phyloP scores from a whole-genome alignment of 1,140 invertebrate species.

The Mactra quadrangularis region DNA sequence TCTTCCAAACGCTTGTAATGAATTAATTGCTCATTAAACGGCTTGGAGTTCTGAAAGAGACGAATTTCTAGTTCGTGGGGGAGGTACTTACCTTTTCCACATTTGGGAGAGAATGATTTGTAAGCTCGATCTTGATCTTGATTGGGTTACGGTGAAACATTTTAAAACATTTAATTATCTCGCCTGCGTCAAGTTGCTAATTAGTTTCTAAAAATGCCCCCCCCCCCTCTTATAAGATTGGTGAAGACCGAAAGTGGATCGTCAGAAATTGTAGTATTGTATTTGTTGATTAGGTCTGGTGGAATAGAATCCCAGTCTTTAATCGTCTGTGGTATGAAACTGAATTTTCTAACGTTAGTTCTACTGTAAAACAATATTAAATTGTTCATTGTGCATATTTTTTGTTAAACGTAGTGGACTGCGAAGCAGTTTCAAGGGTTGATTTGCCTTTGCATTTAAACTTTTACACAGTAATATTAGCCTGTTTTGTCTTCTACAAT shows the following conservation, averaged over 20 bases:
- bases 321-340: not conserved
- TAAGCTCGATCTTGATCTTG: constrained; percentile 25
- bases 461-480: not conserved
- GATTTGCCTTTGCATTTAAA: not conserved
- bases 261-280: not conserved
- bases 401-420: too few relatives aligned
- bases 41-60: too few relatives aligned
- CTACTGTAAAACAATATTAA: constrained; percentile 2
- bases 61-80: too few relatives aligned
- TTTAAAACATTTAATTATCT: too few relatives aligned
- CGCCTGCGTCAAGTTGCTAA: not conserved
- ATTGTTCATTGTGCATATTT: not conserved
- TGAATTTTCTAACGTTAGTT: not conserved
- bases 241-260: not conserved
- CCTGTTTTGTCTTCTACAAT: too few relatives aligned
- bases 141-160: constrained; percentile 19
- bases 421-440: not conserved
- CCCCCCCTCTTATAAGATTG: not conserved
- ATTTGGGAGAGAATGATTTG: too few relatives aligned
- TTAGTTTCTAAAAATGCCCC: not conserved
- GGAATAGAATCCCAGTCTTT: too few relatives aligned
- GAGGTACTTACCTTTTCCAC: too few relatives aligned
- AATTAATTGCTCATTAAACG: too few relatives aligned
- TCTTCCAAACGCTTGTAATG: too few relatives aligned
- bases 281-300: not conserved